These are phyloP conservation scores for Camponotus floridanus DNA, from an alignment of 1,140 invertebrate genomes.

Conservation along the genomic window DNA sequence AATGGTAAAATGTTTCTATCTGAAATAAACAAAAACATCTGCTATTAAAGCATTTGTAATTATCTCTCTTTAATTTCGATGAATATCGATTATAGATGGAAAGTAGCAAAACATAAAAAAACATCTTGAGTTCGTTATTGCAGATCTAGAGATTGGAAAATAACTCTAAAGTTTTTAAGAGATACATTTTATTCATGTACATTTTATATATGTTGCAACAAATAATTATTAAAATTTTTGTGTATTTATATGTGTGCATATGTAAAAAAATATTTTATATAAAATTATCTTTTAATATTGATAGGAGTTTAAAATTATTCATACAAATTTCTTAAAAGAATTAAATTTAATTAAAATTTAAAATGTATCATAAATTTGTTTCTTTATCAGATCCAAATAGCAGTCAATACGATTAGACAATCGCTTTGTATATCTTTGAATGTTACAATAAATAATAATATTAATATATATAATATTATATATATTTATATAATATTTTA, in stretches of 20 bases:
- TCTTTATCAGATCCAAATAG: background rate
- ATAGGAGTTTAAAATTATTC: background rate
- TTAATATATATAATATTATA: too few relatives aligned
- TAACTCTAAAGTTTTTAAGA: background rate
- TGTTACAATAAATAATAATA: background rate
- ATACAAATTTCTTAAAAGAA: background rate
- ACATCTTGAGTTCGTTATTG: background rate
- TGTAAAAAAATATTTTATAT: background rate
- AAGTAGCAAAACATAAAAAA: background rate
- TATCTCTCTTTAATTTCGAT: background rate
- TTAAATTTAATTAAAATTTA: background rate
- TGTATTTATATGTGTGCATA: background rate
- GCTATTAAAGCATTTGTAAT: background rate
- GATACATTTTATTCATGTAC: too few relatives aligned
- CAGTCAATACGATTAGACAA: background rate
- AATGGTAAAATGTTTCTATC: conserved; percentile 12
- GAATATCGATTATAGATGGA: conserved; percentile 4
- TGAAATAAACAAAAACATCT: background rate
- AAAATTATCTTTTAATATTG: background rate
- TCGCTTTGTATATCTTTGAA: background rate
- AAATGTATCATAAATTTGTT: background rate
- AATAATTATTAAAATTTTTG: background rate
- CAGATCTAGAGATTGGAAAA: background rate
- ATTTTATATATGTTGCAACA: too few relatives aligned
- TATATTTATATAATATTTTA: too few relatives aligned